Conservation (phyloP, 2,113 vertebrate genomes). For the Suricata suricatta region DNA sequence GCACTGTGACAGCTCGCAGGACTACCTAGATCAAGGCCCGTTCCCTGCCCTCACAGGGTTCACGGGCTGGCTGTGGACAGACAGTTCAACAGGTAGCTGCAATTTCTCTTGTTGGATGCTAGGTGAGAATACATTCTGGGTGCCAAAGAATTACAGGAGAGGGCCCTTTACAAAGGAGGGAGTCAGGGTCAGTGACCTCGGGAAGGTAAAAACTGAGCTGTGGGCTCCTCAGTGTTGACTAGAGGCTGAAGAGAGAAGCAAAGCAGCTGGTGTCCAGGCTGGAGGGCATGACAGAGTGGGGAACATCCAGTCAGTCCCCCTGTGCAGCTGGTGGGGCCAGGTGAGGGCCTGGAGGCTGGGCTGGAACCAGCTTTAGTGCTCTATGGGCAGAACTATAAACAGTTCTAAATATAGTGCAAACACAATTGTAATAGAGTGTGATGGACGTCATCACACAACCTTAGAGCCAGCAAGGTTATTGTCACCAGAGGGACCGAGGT, state of each 20-base stretch:
- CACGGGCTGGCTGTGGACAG: background rate
- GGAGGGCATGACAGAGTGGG: background rate
- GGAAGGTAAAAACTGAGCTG: background rate
- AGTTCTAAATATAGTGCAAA: background rate
- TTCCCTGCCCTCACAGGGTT: background rate
- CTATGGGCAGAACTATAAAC: background rate
- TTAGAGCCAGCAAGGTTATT: background rate
- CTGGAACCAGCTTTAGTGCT: background rate
- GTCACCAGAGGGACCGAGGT: background rate
- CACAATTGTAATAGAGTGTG: background rate
- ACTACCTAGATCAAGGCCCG: background rate
- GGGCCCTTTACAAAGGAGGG: background rate
- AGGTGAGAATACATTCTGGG: background rate
- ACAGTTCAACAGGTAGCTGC: background rate
- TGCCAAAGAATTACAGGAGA: background rate
- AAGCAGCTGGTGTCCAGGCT: background rate
- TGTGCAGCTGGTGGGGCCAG: accelerated
- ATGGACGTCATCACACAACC: background rate
- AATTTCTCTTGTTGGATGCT: background rate
- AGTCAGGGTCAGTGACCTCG: background rate
- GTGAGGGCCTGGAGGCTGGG: background rate
- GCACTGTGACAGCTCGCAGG: background rate
- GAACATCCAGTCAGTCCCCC: background rate
- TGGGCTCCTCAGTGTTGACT: background rate
- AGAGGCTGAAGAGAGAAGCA: background rate